Conservation (phyloP, 2,113 vertebrate genomes). For the Odocoileus hemionus region DNA sequence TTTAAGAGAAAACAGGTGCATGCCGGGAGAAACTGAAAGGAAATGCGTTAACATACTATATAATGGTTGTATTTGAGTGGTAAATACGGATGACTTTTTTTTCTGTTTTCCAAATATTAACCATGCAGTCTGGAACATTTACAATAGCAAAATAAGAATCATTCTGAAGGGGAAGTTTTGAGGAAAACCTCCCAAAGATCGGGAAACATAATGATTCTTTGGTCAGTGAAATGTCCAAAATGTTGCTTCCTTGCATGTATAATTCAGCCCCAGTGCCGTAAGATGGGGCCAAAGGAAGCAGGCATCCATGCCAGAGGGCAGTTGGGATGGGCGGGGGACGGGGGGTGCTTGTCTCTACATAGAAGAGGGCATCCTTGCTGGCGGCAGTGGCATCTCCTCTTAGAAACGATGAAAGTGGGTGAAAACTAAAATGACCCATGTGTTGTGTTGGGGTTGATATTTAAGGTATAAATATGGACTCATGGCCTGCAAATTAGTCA, state of each 20-base stretch:
- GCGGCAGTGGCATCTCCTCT: not conserved
- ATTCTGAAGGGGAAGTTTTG: constrained; percentile 2
- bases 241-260: not conserved
- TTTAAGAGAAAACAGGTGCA: not conserved
- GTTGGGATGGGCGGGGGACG: accelerated
- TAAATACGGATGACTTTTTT: not conserved
- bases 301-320: not conserved
- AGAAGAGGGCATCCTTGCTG: not conserved
- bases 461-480: not conserved
- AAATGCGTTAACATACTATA: not conserved
- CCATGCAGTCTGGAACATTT: not conserved
- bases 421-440: not conserved
- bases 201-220: not conserved
- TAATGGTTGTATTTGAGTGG: not conserved
- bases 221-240: not conserved
- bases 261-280: not conserved
- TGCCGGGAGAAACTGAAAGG: not conserved
- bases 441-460: not conserved
- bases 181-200: not conserved
- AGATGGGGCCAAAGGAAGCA: not conserved
- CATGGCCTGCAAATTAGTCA: not conserved
- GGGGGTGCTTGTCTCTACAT: not conserved
- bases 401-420: not conserved
- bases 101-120: not conserved
- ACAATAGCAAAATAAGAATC: not conserved